A percentile compares a stretch with the other conserved stretches of the same genome.
phyloP scores from a whole-genome alignment of 2,888 invertebrate species.

The Macrophya annulata region DNA sequence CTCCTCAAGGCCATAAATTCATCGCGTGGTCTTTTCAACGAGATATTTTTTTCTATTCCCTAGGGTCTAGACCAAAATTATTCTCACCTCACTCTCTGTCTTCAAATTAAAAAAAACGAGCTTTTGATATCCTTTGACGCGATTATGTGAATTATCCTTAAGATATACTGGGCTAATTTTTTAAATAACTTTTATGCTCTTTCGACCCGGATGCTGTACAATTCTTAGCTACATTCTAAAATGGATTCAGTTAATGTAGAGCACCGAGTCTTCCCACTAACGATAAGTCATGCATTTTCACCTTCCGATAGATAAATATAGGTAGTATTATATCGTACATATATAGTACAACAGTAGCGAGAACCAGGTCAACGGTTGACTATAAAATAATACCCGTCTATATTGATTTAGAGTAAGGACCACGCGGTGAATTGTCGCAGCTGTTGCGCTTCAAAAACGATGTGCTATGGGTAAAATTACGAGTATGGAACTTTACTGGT shows the following conservation, averaged over 20 bases:
- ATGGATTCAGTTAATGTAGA: not conserved
- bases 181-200: not conserved
- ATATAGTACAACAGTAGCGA: not conserved
- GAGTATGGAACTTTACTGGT: not conserved
- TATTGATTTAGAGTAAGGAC: conserved; percentile 17
- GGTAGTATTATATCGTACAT: not conserved
- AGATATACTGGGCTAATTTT: not conserved
- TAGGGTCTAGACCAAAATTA: no score
- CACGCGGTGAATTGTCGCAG: conserved; percentile 33
- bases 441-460: conserved; percentile 47
- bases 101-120: not conserved
- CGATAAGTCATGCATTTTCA: not conserved
- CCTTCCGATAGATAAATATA: not conserved
- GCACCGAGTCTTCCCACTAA: not conserved
- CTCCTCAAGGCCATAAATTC: not conserved
- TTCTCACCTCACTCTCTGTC: not conserved
- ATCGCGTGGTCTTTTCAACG: not conserved
- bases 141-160: not conserved
- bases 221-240: not conserved
- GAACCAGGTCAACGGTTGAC: conserved; percentile 2
- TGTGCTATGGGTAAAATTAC: conserved; percentile 23
- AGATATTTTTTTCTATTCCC: no score
- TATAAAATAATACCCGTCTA: conserved; percentile 12
- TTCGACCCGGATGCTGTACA: not conserved
- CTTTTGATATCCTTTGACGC: not conserved